Base-by-base conservation (phyloP, 2,888 invertebrate species). In the Litoditis marina region DNA sequence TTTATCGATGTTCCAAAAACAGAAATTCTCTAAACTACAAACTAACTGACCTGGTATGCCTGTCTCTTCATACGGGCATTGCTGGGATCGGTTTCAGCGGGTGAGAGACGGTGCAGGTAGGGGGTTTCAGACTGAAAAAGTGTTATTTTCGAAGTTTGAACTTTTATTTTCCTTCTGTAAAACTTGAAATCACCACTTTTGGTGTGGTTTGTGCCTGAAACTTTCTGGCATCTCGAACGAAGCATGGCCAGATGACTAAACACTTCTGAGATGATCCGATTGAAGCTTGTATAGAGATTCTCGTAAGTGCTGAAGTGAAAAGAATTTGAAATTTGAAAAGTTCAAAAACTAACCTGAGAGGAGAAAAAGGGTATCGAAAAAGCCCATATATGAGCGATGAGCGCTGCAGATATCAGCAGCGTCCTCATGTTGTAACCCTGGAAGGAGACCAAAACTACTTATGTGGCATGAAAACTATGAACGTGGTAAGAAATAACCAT, bases 31-130 rank as follows among this genome's bases (percentile, higher is more conserved):
- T 30, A 2, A n/a, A 19, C 27, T 13, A 11, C n/a, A 1, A 11
- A 13, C 28, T 25, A n/a, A 54, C 7, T 16, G 51, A 80, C 73
- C 63, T 81, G 79, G 66, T 81, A 82, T 16, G 81, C 81, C 63
- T 81, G 81, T 44, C 81, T 64, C 60, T 81, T 81, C 52, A 68
- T 65, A 19, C 81, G 64, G 25, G 68, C 52, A 22, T 42, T 47
- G 8, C 67, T 11, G 22, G 79, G 78, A 34, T 78, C 78, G 19
- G 74, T 71, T 63, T 77, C 76, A 11, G 68, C 60, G 16, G 80
- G 78, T 1, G 78, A 78, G 25, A 63, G 55, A 2, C 80, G 79
- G 50, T 80, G 80, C 22, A 79, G 72, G 31, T 65, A 63, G 51
- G 66, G 63, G 50, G 57, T 65, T 27, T 59, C 30, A 28, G 28